phyloP scores from a whole-genome alignment of 2,797 vertebrate genomes.

The Anas acuta region DNA sequence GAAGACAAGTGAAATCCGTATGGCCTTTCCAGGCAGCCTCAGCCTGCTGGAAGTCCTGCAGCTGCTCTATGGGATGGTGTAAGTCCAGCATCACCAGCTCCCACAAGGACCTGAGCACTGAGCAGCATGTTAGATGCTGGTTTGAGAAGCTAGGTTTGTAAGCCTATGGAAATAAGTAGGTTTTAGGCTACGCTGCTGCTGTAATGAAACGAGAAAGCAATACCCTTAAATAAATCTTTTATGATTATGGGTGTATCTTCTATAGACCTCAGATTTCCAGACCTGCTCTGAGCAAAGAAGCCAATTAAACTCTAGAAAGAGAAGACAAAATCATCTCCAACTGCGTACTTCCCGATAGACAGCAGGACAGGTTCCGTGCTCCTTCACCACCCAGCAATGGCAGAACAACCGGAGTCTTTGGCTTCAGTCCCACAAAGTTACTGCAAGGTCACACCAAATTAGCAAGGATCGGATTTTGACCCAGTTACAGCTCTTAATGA shows the following conservation, averaged over 20 bases:
- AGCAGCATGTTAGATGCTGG: constrained; percentile 27
- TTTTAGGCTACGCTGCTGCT: constrained; percentile 61
- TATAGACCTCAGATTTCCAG: constrained; percentile 68
- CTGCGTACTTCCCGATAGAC: neutral
- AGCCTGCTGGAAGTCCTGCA: constrained; percentile 39
- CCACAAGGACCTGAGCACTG: constrained; percentile 49
- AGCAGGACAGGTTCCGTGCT: neutral
- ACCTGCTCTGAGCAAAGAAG: constrained; percentile 60
- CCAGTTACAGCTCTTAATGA: neutral
- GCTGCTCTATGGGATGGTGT: neutral
- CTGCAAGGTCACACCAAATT: neutral
- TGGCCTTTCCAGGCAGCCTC: constrained; percentile 22
- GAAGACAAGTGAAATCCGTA: constrained; percentile 41
- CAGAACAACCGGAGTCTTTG: neutral
- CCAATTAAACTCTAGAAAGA: constrained; percentile 58
- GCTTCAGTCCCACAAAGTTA: neutral
- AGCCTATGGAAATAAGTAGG: constrained; percentile 77
- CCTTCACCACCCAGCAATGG: neutral
- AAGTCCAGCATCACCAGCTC: constrained; percentile 28
- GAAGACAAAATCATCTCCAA: constrained; percentile 55
- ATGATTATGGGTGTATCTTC: constrained; percentile 64
- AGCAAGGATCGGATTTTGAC: neutral
- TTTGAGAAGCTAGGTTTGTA: constrained; percentile 77
- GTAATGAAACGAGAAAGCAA: constrained; percentile 70
- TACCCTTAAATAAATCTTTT: constrained; percentile 74